phyloP scores from a whole-genome alignment of 1,140 invertebrate species.

The Pissodes strobi region DNA sequence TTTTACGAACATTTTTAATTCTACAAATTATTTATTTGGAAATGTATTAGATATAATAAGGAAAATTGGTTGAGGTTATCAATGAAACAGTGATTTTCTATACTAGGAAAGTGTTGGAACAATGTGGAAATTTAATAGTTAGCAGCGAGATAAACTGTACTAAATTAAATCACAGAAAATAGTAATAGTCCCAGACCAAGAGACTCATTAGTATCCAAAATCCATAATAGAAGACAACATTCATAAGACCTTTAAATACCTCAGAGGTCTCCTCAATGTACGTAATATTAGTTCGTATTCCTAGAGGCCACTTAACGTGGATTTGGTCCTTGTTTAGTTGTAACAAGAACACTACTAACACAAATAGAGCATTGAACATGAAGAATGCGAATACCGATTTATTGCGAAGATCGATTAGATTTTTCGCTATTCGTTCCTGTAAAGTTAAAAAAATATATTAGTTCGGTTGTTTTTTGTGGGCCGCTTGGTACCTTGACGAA shows the following conservation, averaged over 20 bases:
- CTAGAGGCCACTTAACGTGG: constrained; percentile 92
- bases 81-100: no score
- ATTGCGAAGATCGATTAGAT: constrained; percentile 91
- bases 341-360: constrained; percentile 96
- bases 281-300: constrained; percentile 92
- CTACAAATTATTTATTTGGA: no score
- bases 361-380: constrained; percentile 99
- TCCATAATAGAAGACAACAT: constrained; percentile 44
- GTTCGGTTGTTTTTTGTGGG: constrained; percentile 32
- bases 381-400: constrained; percentile 97
- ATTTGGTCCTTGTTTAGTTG: constrained; percentile 97
- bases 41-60: no score
- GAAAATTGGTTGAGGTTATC: no score
- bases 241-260: constrained; percentile 61
- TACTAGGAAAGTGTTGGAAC: no score
- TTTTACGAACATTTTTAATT: no score
- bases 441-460: constrained; percentile 58
- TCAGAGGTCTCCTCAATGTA: constrained; percentile 88
- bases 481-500: constrained; percentile 45
- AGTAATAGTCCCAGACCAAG: constrained; percentile 35
- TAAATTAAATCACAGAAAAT: constrained; percentile 26
- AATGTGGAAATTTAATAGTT: constrained; percentile 5
- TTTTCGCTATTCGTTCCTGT: constrained; percentile 83
- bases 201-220: constrained; percentile 53
- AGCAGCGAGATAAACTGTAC: constrained; percentile 1